Evolutionary conservation across 2,888 invertebrate species (phyloP).

Genomic region (Carpatolechia fugitivella): DNA sequence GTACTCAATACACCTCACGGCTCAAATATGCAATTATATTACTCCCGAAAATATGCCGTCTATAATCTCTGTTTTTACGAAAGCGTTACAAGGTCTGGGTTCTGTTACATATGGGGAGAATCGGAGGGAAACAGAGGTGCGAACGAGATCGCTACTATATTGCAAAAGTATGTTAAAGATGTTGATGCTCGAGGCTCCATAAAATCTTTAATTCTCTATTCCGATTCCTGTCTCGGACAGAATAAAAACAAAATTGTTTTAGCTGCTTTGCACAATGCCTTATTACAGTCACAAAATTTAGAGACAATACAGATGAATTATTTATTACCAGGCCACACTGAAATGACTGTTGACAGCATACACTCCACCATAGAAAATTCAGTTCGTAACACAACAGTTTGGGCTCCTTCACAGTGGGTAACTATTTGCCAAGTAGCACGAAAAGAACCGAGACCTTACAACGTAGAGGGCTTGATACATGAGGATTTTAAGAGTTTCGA

Average conservation of each 20-base stretch:
- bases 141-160: slow-evolving; percentile 19
- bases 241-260: slow-evolving; percentile 30
- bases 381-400: slow-evolving; percentile 24
- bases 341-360: slow-evolving; percentile 28
- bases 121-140: slow-evolving; percentile 19
- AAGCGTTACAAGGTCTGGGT: slow-evolving; percentile 19
- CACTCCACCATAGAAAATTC: slow-evolving; percentile 27
- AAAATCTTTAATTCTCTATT: slow-evolving; percentile 26
- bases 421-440: slow-evolving; percentile 17
- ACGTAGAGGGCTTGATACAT: background rate
- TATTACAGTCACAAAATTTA: slow-evolving; percentile 17
- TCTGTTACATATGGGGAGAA: slow-evolving; percentile 17
- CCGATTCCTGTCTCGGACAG: slow-evolving; percentile 28
- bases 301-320: slow-evolving; percentile 30
- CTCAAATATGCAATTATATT: slow-evolving; percentile 17
- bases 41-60: slow-evolving; percentile 18
- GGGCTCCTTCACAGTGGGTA: slow-evolving; percentile 27
- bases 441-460: slow-evolving; percentile 10
- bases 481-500: slow-evolving; percentile 1
- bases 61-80: slow-evolving; percentile 22
- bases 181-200: slow-evolving; percentile 18
- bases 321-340: slow-evolving; percentile 29
- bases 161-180: slow-evolving; percentile 13
- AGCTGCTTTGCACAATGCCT: slow-evolving; percentile 22
- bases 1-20: slow-evolving; percentile 24